Evolutionary conservation across 2,113 vertebrate genomes (phyloP).

Genomic region (Taxidea taxus): DNA sequence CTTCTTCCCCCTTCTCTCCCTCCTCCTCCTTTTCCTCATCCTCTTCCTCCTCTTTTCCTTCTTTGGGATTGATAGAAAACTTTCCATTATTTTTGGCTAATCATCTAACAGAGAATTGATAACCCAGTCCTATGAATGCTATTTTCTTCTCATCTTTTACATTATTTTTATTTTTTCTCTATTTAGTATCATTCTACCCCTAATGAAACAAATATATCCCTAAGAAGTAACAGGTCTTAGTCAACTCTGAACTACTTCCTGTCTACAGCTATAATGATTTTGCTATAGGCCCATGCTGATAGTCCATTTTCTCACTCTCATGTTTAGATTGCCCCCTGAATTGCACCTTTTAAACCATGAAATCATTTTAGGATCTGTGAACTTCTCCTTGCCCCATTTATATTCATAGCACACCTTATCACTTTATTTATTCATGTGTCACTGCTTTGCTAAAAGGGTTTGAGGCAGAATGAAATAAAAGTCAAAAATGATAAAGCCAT

Average conservation of each 20-base stretch:
- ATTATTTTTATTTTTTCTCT: not conserved
- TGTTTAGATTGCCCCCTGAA: not conserved
- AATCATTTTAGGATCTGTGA: not conserved
- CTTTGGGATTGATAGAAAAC: not conserved
- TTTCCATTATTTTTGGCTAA: not conserved
- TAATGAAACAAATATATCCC: not conserved
- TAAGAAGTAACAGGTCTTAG: not conserved
- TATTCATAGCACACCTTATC: constrained; percentile 18
- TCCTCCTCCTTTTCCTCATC: rapidly evolving
- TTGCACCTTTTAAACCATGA: not conserved
- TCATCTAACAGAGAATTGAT: not conserved
- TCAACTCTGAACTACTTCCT: not conserved
- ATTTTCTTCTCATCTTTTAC: not conserved
- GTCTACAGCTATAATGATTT: not conserved
- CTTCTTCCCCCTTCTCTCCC: not conserved
- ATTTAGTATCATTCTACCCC: not conserved
- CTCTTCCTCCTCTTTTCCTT: not conserved
- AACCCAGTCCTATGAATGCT: not conserved
- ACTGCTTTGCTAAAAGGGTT: not conserved
- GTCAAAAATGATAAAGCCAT: constrained; percentile 4
- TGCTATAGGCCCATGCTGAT: not conserved
- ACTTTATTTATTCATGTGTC: constrained; percentile 29
- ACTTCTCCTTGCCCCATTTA: not conserved
- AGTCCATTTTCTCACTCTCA: not conserved
- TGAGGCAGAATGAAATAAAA: constrained; percentile 21